Evolutionary conservation across 2,113 vertebrate species (phyloP), one percentile per base, ranked within the genome.

Genomic region (Hiodon tergisus): DNA sequence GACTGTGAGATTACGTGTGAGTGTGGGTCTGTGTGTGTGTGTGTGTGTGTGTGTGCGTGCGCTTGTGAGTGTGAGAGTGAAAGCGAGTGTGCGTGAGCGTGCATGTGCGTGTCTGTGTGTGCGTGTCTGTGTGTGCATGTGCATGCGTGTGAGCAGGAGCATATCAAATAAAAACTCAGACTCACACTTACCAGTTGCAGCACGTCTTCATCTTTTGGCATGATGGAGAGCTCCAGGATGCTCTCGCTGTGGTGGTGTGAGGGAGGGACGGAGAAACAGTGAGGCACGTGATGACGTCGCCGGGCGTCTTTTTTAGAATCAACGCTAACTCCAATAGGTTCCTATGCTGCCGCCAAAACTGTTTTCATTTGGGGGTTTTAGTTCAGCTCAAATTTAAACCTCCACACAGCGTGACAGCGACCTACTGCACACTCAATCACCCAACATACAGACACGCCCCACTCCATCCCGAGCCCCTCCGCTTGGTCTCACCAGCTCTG

Each of bases 171-270:
- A 81, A 80, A 77, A 75, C 3, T 73, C 53, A 67, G 73, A 62
- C 63, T 77, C 63, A 86, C 75, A 90, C 97, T 96, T 90, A 99
- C 97, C 94, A 99, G 87, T 87, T 98, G 96, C 76, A 98, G 93
- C 80, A 98, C 93, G 72, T 98, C 96, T 85, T 99, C 96, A 0
- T 98, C 95, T 88, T 96, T 96, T 85, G 97, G 95, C 96, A 98
- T 98, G 79, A 99, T 98, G 77, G 94, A 95, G 67, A 99, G 95
- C 80, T 98, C 96, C 91, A 99, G 81, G 77, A 94, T 90, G 73
- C 94, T 93, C 5, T 95, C 93, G 54, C 97, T 99, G 89, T 3
- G 48, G 57, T 47, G 50, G 50, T 31, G 48, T 67, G 7, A 71
- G 57, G 70, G 14, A 68, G 61, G 5, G 2, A 47, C 9, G 60